Percentiles rank a stretch among this genome's conserved stretches.
These are phyloP conservation scores for Heterodera filipjevi DNA, from an alignment of 2,888 invertebrate species.

Conservation along the genomic window DNA sequence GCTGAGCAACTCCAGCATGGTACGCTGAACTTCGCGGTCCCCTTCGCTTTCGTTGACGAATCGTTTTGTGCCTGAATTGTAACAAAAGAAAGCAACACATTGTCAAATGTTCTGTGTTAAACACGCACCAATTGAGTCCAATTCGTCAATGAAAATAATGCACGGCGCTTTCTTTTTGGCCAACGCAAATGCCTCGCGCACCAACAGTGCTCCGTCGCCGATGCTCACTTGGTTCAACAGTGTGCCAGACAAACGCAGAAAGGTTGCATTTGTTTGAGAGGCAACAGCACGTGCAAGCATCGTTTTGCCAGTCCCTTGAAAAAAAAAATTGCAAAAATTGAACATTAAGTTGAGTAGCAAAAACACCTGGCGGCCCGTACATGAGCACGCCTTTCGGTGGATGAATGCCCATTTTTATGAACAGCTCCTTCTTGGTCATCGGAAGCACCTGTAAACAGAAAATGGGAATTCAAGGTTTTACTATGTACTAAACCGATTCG, in stretches of 20 bases:
- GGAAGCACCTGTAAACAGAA: constrained; percentile 76
- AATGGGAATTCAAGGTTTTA: not conserved
- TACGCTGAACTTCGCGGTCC: not conserved
- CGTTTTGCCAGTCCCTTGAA: constrained; percentile 80
- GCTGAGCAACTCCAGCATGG: not conserved
- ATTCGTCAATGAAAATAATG: constrained; percentile 97
- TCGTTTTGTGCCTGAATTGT: constrained; percentile 53
- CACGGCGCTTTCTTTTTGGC: constrained; percentile 99
- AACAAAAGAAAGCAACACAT: not conserved
- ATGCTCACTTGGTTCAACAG: constrained; percentile 99
- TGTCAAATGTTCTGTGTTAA: not conserved
- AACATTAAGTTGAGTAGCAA: not conserved
- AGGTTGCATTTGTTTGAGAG: constrained; percentile 98
- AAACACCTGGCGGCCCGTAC: constrained; percentile 63
- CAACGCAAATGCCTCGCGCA: constrained; percentile 91
- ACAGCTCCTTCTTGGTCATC: constrained; percentile 96
- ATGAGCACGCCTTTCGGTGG: constrained; percentile 82
- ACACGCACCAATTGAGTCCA: constrained; percentile 88
- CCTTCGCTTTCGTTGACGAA: constrained; percentile 70
- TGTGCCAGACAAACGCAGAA: constrained; percentile 95
- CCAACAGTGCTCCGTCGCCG: constrained; percentile 68
- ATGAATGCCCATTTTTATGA: constrained; percentile 92
- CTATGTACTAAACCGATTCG: no score
- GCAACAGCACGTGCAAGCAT: constrained; percentile 95
- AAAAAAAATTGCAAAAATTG: no score